A percentile compares a stretch with the other conserved stretches of the same genome.
These are phyloP conservation scores for Discoglossus pictus DNA, from an alignment of 2,797 vertebrate genomes.

Conservation along the genomic window DNA sequence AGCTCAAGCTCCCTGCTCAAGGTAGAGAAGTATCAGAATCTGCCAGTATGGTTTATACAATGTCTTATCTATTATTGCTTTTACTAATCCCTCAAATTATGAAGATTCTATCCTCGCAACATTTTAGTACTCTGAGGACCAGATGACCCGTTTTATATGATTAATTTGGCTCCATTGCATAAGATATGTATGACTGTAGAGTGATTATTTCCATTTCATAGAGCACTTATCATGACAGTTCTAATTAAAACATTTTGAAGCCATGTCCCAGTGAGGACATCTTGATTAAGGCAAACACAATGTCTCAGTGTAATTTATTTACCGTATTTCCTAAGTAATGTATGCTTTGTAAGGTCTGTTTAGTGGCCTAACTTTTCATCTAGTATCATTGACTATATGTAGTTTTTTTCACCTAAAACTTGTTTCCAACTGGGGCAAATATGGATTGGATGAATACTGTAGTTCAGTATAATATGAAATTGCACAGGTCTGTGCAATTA, in stretches of 20 bases:
- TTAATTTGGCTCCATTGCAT: conserved; percentile 9
- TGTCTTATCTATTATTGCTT: conserved; percentile 32
- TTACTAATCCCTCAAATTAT: conserved; percentile 30
- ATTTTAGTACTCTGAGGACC: conserved; percentile 18
- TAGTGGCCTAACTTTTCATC: too few species aligned
- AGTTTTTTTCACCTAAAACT: too few species aligned
- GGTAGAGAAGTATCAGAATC: not conserved
- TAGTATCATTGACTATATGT: too few species aligned
- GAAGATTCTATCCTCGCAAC: not conserved
- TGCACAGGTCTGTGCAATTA: too few species aligned
- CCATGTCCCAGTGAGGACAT: not conserved
- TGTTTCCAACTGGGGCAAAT: too few species aligned
- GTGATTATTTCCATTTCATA: conserved; percentile 14
- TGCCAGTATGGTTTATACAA: not conserved
- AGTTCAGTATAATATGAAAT: too few species aligned
- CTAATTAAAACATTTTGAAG: conserved; percentile 14
- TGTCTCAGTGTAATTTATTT: too few species aligned
- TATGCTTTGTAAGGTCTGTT: too few species aligned
- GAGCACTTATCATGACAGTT: conserved; percentile 8
- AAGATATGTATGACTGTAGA: conserved; percentile 10
- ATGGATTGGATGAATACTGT: too few species aligned
- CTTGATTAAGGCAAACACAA: not conserved
- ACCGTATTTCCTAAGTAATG: too few species aligned
- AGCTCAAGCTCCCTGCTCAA: not conserved
- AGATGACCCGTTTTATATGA: conserved; percentile 30